phyloP scores from a whole-genome alignment of 2,888 invertebrate genomes.

The Limnephilus auricula region DNA sequence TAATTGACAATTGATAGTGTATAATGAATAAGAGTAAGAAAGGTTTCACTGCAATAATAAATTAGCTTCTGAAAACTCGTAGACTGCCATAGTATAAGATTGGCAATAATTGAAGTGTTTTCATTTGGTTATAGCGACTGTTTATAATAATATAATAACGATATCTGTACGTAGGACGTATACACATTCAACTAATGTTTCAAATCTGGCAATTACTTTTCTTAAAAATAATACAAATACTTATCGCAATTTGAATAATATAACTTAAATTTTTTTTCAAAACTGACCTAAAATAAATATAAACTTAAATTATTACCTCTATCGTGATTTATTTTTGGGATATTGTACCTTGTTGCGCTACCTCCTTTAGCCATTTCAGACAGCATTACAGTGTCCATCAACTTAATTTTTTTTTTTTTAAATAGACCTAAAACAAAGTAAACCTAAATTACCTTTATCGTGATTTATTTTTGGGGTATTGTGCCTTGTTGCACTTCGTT shows the following conservation, averaged over 20 bases:
- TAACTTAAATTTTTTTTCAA: neutral
- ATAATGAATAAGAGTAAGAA: neutral
- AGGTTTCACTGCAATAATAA: conserved; percentile 22
- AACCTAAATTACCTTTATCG: neutral
- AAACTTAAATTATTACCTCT: neutral
- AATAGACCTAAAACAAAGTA: no score
- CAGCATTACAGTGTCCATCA: no score
- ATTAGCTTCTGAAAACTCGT: conserved; percentile 17
- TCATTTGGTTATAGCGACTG: conserved; percentile 8
- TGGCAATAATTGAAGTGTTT: conserved; percentile 32
- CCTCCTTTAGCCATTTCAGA: no score
- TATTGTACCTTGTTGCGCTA: no score
- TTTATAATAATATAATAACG: conserved; percentile 3
- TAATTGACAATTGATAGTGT: neutral
- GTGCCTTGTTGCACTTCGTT: no score
- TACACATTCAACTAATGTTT: conserved; percentile 5
- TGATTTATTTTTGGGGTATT: no score
- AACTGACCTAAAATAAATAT: no score
- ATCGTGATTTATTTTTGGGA: no score
- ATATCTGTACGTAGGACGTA: conserved; percentile 11
- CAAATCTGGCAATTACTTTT: conserved; percentile 25
- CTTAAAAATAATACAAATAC: neutral
- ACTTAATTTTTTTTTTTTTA: neutral
- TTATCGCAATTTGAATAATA: neutral
- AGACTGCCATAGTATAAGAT: conserved; percentile 4